These are phyloP conservation scores for Harpalus rufipes DNA, from an alignment of 2,888 invertebrate genomes.

Conservation along the genomic window DNA sequence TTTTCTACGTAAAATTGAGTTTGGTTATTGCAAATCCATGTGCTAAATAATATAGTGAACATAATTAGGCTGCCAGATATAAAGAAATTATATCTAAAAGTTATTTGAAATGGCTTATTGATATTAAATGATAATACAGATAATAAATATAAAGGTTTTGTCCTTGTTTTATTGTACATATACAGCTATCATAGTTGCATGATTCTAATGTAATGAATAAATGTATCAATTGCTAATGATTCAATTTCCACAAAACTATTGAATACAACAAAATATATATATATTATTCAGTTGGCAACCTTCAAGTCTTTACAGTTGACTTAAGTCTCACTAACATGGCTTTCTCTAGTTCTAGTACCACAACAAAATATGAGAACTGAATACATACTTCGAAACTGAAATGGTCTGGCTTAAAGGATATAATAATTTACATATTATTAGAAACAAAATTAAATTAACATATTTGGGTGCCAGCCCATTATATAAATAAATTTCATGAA, in stretches of 20 bases:
- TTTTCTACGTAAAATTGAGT: slow-evolving; percentile 60
- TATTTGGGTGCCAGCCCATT: slow-evolving; percentile 31
- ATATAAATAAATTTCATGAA: slow-evolving; percentile 28
- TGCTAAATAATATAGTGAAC: slow-evolving; percentile 32
- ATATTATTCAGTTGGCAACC: slow-evolving; percentile 50
- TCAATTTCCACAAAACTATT: slow-evolving; percentile 7
- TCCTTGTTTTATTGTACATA: neutral
- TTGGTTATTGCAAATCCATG: slow-evolving; percentile 59
- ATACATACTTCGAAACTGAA: slow-evolving; percentile 13
- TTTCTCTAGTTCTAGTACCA: slow-evolving; percentile 29
- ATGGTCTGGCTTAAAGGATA: slow-evolving; percentile 10
- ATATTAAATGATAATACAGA: slow-evolving; percentile 5
- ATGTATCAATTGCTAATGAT: neutral
- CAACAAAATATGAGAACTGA: slow-evolving; percentile 19
- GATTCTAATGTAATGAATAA: neutral
- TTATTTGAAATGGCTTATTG: slow-evolving; percentile 21
- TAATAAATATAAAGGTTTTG: neutral
- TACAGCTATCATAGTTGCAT: neutral
- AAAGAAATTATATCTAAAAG: slow-evolving; percentile 15
- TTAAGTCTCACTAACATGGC: slow-evolving; percentile 52
- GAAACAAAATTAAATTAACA: neutral
- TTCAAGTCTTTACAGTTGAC: slow-evolving; percentile 54
- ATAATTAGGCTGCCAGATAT: slow-evolving; percentile 52
- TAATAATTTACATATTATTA: slow-evolving; percentile 18
- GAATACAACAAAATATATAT: slow-evolving; percentile 40